Evolutionary conservation across 2,113 vertebrate species (phyloP).

Genomic region (Leptosomus discolor): DNA sequence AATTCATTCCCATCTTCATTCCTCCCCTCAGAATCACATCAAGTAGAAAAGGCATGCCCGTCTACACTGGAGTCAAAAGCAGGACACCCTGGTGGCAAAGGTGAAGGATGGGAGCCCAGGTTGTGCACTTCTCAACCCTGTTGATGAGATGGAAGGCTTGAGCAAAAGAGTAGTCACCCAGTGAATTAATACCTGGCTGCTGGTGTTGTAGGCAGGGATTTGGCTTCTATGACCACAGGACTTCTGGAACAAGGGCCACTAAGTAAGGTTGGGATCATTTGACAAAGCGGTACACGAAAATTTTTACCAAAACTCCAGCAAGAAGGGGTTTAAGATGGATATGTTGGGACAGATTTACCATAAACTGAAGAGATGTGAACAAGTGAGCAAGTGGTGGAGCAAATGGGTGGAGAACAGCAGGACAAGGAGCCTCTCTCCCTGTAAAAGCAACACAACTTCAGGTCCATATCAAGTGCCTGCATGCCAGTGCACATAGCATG

Average conservation of each 20-base stretch:
- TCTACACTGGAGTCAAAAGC: background rate
- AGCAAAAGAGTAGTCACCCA: background rate
- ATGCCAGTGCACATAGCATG: background rate
- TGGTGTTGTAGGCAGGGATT: background rate
- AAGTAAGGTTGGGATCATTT: background rate
- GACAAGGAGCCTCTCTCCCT: background rate
- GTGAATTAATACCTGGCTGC: background rate
- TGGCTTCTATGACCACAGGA: background rate
- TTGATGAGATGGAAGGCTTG: background rate
- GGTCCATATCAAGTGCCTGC: background rate
- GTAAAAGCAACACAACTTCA: background rate
- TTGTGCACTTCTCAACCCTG: background rate
- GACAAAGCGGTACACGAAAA: background rate
- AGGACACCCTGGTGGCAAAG: background rate
- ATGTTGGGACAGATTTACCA: background rate
- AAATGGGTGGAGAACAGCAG: background rate
- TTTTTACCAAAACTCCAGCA: background rate
- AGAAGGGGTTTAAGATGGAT: background rate
- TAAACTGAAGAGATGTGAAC: background rate
- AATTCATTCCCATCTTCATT: background rate
- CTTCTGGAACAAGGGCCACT: background rate
- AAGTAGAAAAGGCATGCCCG: background rate
- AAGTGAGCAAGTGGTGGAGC: background rate
- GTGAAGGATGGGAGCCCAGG: background rate
- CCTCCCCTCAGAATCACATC: background rate